These are phyloP conservation scores for Hydropsyche betteni DNA, from an alignment of 2,888 invertebrate genomes.

Conservation along the genomic window DNA sequence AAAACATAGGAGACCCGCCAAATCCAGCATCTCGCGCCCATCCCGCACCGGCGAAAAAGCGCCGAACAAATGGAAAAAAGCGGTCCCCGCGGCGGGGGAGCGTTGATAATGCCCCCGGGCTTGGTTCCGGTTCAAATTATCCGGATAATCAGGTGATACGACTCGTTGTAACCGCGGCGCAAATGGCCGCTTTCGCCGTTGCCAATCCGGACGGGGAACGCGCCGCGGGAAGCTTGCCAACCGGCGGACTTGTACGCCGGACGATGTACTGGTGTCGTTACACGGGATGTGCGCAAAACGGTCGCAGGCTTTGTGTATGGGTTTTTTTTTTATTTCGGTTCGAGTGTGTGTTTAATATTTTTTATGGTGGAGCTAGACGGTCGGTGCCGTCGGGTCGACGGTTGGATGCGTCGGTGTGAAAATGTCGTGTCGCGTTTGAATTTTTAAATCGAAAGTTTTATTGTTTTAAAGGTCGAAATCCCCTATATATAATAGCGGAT, in stretches of 20 bases:
- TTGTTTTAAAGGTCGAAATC: too few species aligned
- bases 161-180: constrained; percentile 2
- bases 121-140: constrained; percentile 23
- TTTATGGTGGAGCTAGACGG: background rate
- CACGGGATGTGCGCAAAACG: too few species aligned
- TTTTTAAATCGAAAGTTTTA: too few species aligned
- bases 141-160: constrained; percentile 29
- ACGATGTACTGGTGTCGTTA: too few species aligned
- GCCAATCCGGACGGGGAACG: constrained; percentile 3
- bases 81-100: background rate
- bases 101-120: background rate
- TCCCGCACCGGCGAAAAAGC: background rate
- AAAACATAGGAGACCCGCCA: background rate
- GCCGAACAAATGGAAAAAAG: background rate
- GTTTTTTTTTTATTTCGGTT: too few species aligned
- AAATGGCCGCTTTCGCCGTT: constrained; percentile 10
- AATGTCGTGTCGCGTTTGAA: background rate
- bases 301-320: too few species aligned
- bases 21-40: background rate
- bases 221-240: constrained; percentile 17
- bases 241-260: background rate
- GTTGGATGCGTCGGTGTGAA: background rate
- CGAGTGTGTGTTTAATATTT: too few species aligned
- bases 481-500: too few species aligned
- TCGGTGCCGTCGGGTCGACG: background rate